Evolutionary conservation across 1,140 invertebrate species (phyloP).

Genomic region (Phortica variegata): DNA sequence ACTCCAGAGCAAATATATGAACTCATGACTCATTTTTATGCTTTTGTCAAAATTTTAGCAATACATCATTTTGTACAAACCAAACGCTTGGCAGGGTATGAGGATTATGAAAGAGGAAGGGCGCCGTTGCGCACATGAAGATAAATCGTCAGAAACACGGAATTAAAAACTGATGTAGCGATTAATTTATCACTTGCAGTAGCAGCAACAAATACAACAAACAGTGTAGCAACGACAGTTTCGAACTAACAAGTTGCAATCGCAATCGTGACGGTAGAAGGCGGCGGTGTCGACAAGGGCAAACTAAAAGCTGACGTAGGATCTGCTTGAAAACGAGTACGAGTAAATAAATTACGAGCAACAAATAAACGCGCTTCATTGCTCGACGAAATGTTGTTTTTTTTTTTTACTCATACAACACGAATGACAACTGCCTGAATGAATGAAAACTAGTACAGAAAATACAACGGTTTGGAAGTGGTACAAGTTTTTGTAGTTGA

Average conservation of each 20-base stretch:
- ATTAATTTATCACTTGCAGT: slow-evolving; percentile 52
- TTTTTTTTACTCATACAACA: no score
- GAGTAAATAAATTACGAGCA: slow-evolving; percentile 55
- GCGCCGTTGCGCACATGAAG: slow-evolving; percentile 40
- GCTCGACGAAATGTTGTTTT: slow-evolving; percentile 18
- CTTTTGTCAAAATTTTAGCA: slow-evolving; percentile 54
- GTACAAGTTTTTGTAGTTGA: no score
- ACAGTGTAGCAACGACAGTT: slow-evolving; percentile 26
- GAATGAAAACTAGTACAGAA: slow-evolving; percentile 10
- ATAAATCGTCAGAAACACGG: slow-evolving; percentile 55
- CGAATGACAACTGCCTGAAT: no score
- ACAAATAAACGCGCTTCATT: slow-evolving; percentile 51
- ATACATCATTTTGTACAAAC: slow-evolving; percentile 51
- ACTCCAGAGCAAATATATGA: slow-evolving; percentile 25
- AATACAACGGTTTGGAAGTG: no score
- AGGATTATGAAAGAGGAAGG: no score
- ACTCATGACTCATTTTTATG: slow-evolving; percentile 56
- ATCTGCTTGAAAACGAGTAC: slow-evolving; percentile 18
- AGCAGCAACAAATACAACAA: slow-evolving; percentile 8
- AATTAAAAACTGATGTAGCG: slow-evolving; percentile 57
- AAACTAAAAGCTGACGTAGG: no score
- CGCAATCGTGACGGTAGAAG: slow-evolving; percentile 1
- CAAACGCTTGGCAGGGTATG: slow-evolving; percentile 13
- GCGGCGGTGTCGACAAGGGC: no score
- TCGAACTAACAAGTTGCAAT: slow-evolving; percentile 48